Base-by-base conservation (phyloP, 53 echinoderm and acorn worm genomes). In the Crossaster papposus region DNA sequence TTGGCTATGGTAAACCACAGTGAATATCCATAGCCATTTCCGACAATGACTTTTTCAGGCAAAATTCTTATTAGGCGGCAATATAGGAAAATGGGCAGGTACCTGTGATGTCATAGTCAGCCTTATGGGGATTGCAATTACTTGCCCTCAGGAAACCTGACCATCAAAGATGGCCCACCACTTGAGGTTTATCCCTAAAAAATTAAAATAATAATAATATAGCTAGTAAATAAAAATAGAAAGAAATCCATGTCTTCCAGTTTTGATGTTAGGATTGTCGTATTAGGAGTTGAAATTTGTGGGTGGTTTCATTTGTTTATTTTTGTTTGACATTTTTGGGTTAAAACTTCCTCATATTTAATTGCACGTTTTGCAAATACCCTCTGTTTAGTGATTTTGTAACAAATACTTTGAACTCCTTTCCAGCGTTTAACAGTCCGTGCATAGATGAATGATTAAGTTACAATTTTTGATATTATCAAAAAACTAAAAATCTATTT, bases 191-290 rank as follows among this genome's bases (percentile, higher is more conserved):
- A 29, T 14, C 53, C 15, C 34, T 5, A 36, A 74, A 74, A 33
- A 14, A 30, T 72, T 4, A 72, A 68, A 17, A 79, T 51, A 79
- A 53, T 51, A 62, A 62, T 62, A 62, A 62, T 62, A 11, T 9
- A 62, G 17, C 68, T 68, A 31, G 54, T 31, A 58, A 24, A 58
- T 44, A 9, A 23, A 75, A 87, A 87, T 31, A 58, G 8, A 58
- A 7, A 9, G 17, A 75, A 87, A 87, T 87, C 87, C 24, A 55
- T 72, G 87, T 87, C 87, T 87, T 87, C 87, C 87, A 87, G 87
- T 72, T 87, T 87, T 87, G 87, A 87, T 87, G 87, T 87, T 87
- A 87, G 87, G 54, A 35, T 85, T 38, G 50, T 70, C 63, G 70
- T 68, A 65, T 75, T 54, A 75, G 30, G 37, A 54, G n/a, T 24